Evolutionary conservation across 2,888 invertebrate species (phyloP).

Genomic region (Punctoribates punctum): DNA sequence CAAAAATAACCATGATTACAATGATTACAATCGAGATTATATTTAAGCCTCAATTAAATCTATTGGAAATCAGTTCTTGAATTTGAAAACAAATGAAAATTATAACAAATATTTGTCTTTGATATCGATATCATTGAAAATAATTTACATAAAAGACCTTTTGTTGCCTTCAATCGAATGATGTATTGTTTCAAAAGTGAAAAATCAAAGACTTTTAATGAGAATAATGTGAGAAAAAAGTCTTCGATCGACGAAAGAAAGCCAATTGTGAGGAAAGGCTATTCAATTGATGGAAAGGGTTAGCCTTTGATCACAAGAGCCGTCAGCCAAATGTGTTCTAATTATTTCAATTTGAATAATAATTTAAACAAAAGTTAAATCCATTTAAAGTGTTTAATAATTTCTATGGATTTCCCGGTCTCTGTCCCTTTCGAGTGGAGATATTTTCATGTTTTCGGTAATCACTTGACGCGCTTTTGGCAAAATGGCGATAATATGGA

Average conservation of each 20-base stretch:
- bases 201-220: neutral
- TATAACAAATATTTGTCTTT: neutral
- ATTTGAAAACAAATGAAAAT: neutral
- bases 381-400: neutral
- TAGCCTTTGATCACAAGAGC: constrained; percentile 2
- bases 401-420: constrained; percentile 4
- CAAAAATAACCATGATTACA: neutral
- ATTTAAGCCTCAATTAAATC: neutral
- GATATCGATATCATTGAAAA: neutral
- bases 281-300: neutral
- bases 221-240: neutral
- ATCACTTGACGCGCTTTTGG: constrained; percentile 19
- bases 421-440: constrained; percentile 10
- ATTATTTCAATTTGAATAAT: neutral
- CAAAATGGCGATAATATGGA: neutral
- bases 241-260: neutral
- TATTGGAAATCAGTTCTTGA: neutral
- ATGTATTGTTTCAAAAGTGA: neutral
- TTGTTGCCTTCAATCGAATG: neutral
- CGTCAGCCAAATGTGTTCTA: constrained; percentile 2
- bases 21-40: neutral
- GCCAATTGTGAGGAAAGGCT: neutral
- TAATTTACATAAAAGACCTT: neutral
- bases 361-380: neutral
- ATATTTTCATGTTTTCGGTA: constrained; percentile 18